Base-by-base conservation (phyloP, 2,888 invertebrate genomes). In the Hirtodrosophila trivittata region DNA sequence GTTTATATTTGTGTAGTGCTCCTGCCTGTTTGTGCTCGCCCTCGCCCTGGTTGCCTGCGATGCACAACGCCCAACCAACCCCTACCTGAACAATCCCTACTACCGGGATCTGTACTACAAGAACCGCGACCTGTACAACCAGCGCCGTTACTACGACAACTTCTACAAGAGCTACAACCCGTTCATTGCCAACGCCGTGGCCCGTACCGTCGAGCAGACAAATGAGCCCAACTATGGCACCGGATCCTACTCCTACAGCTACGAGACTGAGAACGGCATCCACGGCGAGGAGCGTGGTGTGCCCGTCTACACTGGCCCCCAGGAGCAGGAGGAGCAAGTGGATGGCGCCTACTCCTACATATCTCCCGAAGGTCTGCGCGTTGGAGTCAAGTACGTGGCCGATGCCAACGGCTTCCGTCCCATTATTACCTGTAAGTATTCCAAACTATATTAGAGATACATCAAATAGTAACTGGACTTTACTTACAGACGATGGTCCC, bases 211-310 rank as follows among this genome's bases (percentile, higher is more conserved):
- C 21, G 67, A 71, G 9, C 81, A 89, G 18, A 55, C 74, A 0
- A 62, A 75, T 21, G 57, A 80, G 2, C 63, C 72, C 10, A 78
- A 77, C 25, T 58, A 58, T 1, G 83, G 88, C 21, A 13, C 70
- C 0, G 89, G 89, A 1, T 57, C 57, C 28, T 89, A 89, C 39
- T 6, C 72, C 25, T 89, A 89, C 45, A 75, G 60, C 33, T 89
- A 82, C 25, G 88, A 90, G 63, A 90, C 90, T 1, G 89, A 89
- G 49, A 90, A 90, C 25, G 90, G 90, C 4, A 87, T 90, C 14
- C 84, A 88, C 12, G 88, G 66, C 0, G 87, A 89, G 56, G 89
- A 90, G 56, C 78, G 66, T 21, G 88, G 87, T 4, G 54, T 65
- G 1, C 78, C 87, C 1, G 52, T 74, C 0, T 50, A 73, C 28